Evolutionary conservation across 2,888 invertebrate species (phyloP).

Genomic region (Periphyllus acericola): DNA sequence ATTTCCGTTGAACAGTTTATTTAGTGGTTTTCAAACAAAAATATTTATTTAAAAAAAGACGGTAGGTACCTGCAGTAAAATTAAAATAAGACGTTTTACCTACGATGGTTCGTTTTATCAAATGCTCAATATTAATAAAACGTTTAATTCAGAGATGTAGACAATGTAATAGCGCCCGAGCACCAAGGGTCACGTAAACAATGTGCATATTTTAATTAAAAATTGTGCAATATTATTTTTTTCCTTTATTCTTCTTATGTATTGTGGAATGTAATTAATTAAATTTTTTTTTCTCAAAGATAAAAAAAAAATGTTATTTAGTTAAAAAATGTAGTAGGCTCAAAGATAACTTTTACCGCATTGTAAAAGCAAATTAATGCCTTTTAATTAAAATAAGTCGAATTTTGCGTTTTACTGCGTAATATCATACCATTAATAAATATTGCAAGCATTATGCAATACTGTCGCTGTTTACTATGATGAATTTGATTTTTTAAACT

Average conservation of each 20-base stretch:
- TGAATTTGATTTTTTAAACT: neutral
- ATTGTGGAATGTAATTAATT: slow-evolving; percentile 8
- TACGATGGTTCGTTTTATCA: too few relatives aligned
- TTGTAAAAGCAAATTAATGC: neutral
- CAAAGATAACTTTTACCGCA: neutral
- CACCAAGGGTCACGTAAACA: neutral
- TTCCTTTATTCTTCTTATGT: slow-evolving; percentile 1
- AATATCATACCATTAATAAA: neutral
- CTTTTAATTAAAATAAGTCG: neutral
- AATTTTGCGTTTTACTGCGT: neutral
- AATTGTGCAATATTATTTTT: slow-evolving; percentile 16
- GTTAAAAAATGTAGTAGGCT: neutral
- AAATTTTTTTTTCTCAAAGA: slow-evolving; percentile 20
- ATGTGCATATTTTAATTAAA: slow-evolving; percentile 37
- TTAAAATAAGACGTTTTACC: too few relatives aligned
- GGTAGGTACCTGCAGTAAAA: too few relatives aligned
- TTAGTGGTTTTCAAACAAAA: too few relatives aligned
- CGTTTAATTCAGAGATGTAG: neutral
- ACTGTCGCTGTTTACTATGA: neutral
- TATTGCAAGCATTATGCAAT: neutral
- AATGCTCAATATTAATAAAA: neutral
- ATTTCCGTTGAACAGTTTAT: too few relatives aligned
- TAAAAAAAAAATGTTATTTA: neutral
- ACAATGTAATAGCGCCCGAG: neutral
- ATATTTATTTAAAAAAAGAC: too few relatives aligned